A percentile compares a stretch with the other conserved stretches of the same genome.
These are phyloP conservation scores for Gymnarchus niloticus DNA, from an alignment of 2,113 vertebrate species.

Conservation along the genomic window DNA sequence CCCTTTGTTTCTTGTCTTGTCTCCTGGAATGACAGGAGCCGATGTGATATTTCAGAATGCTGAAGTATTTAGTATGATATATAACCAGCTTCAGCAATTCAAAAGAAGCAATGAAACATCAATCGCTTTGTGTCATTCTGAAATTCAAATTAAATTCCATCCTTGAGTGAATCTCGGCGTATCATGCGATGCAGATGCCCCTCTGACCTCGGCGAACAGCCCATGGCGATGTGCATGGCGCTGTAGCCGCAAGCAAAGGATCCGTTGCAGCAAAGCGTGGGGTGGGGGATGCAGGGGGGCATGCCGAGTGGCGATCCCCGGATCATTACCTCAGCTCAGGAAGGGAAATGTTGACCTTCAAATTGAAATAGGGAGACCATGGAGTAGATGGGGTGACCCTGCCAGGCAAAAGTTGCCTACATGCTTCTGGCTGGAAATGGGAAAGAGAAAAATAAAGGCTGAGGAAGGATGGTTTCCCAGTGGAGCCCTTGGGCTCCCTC, in stretches of 20 bases:
- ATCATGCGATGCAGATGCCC: not conserved
- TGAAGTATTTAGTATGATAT: conserved; percentile 1
- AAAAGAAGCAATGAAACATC: not conserved
- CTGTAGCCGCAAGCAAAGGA: not conserved
- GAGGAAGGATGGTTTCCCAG: not conserved
- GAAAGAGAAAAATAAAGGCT: not conserved
- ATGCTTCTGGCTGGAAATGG: not conserved
- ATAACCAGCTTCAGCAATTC: not conserved
- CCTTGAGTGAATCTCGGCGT: not conserved
- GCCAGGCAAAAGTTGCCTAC: not conserved
- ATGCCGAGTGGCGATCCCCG: not conserved
- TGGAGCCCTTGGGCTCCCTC: not conserved
- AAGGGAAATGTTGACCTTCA: not conserved
- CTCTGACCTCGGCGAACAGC: not conserved
- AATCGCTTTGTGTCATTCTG: conserved; percentile 2
- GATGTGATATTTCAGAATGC: not conserved
- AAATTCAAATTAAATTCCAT: conserved; percentile 13
- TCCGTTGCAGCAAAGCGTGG: not conserved
- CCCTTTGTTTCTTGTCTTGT: not conserved
- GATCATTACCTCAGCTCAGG: not conserved
- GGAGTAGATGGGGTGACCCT: not conserved
- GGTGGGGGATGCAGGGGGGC: not conserved
- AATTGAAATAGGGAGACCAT: not conserved
- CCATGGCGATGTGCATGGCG: not conserved
- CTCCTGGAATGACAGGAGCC: not conserved